Conservation (phyloP, 2,797 vertebrate species). For the Micromesistius poutassou region DNA sequence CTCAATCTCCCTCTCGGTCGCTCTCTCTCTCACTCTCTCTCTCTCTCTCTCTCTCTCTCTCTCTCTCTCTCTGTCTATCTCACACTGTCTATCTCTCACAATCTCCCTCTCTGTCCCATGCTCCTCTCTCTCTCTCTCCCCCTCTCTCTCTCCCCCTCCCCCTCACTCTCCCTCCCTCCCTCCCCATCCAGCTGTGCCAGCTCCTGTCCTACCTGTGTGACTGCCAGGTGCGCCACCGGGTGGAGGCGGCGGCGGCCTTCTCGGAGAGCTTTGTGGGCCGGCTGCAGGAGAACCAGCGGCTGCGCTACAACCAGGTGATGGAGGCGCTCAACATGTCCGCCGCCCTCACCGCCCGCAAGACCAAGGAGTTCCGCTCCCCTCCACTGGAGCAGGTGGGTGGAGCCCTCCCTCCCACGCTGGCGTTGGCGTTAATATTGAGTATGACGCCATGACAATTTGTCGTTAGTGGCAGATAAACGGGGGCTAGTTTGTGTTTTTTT, state of each 20-base stretch:
- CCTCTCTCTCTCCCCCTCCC: too few species aligned
- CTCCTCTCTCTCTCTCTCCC: background rate
- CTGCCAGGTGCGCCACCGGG: constrained; percentile 86
- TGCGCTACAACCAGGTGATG: constrained; percentile 92
- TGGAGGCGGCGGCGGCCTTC: constrained; percentile 90
- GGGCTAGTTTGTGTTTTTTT: background rate
- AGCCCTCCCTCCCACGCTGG: background rate
- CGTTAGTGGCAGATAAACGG: background rate
- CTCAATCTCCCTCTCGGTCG: too few species aligned
- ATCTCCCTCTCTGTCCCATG: too few species aligned
- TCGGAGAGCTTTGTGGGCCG: constrained; percentile 84
- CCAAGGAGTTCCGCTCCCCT: constrained; percentile 91
- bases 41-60: too few species aligned
- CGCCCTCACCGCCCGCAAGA: constrained; percentile 90
- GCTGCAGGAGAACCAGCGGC: constrained; percentile 91
- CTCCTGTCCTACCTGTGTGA: constrained; percentile 90
- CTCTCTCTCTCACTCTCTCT: too few species aligned
- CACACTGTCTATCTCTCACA: too few species aligned
- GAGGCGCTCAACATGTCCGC: constrained; percentile 95
- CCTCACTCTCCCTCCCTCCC: background rate
- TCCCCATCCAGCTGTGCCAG: constrained; percentile 81
- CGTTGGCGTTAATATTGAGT: background rate
- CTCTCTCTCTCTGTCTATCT: too few species aligned
- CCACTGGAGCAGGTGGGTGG: constrained; percentile 87
- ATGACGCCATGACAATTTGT: background rate